Evolutionary conservation across 2,113 vertebrate species (phyloP).

Genomic region (Empidonax alnorum): DNA sequence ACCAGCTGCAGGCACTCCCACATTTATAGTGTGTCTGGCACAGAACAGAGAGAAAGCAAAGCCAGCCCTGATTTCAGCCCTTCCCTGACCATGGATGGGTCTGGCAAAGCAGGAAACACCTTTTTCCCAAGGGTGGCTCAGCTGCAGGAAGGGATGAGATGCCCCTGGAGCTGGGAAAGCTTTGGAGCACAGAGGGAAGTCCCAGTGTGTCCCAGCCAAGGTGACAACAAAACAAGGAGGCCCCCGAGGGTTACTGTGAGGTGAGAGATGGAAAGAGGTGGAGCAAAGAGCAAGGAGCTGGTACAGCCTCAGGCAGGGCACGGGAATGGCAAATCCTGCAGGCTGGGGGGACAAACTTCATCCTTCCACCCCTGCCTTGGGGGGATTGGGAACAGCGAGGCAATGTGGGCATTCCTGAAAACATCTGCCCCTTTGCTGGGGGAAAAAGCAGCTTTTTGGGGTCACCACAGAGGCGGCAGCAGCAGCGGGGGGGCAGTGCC

Average conservation of each 20-base stretch:
- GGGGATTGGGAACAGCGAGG: rapidly evolving
- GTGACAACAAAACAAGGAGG: background rate
- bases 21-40: rapidly evolving
- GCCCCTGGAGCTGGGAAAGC: background rate
- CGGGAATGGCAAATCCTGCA: background rate
- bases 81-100: rapidly evolving
- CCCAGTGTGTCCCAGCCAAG: background rate
- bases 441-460: rapidly evolving
- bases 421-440: rapidly evolving
- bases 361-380: background rate
- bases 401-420: background rate
- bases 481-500: background rate
- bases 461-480: background rate
- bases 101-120: background rate
- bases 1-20: too few relatives aligned
- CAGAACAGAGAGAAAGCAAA: rapidly evolving
- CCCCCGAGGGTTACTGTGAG: background rate
- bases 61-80: background rate
- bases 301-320: background rate
- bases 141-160: background rate
- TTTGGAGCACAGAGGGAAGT: rapidly evolving
- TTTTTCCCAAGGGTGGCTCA: background rate
- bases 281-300: background rate
- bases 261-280: background rate
- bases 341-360: background rate